Percentiles rank a stretch among this genome's conserved stretches.
These are phyloP conservation scores for Chelonoidis abingdonii DNA, from an alignment of 2,113 vertebrate species.

Conservation along the genomic window DNA sequence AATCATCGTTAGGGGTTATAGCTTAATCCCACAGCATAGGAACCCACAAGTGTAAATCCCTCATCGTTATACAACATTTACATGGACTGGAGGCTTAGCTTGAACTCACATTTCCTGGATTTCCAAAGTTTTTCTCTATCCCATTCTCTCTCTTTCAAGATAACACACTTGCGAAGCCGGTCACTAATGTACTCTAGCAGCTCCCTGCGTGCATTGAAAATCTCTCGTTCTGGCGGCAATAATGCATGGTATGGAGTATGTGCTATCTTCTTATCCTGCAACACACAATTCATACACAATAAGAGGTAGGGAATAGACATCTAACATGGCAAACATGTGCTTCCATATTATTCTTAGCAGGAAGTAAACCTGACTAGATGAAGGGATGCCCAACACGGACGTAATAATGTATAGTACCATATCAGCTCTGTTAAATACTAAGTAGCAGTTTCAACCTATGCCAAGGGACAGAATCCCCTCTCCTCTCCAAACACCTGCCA, in stretches of 20 bases:
- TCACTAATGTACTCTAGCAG: slow-evolving; percentile 80
- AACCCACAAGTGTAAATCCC: background rate
- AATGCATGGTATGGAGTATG: slow-evolving; percentile 82
- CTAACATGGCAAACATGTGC: background rate
- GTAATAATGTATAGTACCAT: background rate
- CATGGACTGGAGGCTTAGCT: too few relatives aligned
- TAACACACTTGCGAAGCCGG: slow-evolving; percentile 62
- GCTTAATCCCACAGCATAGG: background rate
- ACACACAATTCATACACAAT: background rate
- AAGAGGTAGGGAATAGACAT: background rate
- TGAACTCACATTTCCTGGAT: slow-evolving; percentile 55
- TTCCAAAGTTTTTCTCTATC: slow-evolving; percentile 33
- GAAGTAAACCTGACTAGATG: background rate
- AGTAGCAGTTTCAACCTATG: background rate
- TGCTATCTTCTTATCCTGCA: slow-evolving; percentile 81
- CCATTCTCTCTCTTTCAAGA: slow-evolving; percentile 60
- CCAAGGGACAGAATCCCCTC: background rate
- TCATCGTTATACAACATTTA: background rate
- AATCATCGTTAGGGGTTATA: background rate
- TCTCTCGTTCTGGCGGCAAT: slow-evolving; percentile 74
- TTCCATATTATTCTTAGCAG: background rate
- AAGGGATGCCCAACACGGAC: background rate
- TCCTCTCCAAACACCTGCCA: background rate
- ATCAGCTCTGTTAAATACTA: background rate
- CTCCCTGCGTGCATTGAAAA: slow-evolving; percentile 64